Conservation (phyloP, 2,797 vertebrate genomes). For the Cercopithecus hamlyni region DNA sequence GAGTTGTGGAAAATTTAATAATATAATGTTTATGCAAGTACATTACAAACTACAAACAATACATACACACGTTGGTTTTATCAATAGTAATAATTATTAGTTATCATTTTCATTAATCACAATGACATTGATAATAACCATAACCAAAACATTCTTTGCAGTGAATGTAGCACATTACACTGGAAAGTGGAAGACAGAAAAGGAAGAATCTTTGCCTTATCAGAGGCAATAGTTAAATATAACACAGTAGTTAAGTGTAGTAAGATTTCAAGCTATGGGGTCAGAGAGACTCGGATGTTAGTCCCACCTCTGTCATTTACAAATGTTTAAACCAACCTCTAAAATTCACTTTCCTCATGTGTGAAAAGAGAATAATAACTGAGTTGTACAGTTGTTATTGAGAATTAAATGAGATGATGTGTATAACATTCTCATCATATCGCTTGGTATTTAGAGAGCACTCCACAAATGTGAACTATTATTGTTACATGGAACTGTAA, state of each 20-base stretch:
- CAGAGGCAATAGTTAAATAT: not conserved
- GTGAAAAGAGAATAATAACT: not conserved
- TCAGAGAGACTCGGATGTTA: not conserved
- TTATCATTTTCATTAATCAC: not conserved
- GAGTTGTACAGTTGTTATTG: not conserved
- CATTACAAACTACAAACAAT: not conserved
- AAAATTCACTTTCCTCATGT: not conserved
- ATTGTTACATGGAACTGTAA: accelerated
- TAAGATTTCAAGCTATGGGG: not conserved
- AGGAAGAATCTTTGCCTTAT: not conserved
- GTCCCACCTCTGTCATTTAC: not conserved
- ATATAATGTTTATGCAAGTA: not conserved
- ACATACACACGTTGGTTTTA: not conserved
- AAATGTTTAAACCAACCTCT: not conserved
- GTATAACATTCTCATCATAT: accelerated
- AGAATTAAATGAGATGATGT: not conserved
- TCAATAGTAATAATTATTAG: not conserved
- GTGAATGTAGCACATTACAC: not conserved
- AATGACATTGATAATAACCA: not conserved
- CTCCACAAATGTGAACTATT: accelerated
- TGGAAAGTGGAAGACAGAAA: not conserved
- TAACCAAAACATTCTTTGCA: not conserved
- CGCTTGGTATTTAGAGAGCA: not conserved
- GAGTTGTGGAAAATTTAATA: not conserved
- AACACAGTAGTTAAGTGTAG: not conserved